Percentiles rank a stretch among this genome's conserved stretches.
Evolutionary conservation across 2,113 vertebrate species (phyloP).

Genomic region (Nibea albiflora): DNA sequence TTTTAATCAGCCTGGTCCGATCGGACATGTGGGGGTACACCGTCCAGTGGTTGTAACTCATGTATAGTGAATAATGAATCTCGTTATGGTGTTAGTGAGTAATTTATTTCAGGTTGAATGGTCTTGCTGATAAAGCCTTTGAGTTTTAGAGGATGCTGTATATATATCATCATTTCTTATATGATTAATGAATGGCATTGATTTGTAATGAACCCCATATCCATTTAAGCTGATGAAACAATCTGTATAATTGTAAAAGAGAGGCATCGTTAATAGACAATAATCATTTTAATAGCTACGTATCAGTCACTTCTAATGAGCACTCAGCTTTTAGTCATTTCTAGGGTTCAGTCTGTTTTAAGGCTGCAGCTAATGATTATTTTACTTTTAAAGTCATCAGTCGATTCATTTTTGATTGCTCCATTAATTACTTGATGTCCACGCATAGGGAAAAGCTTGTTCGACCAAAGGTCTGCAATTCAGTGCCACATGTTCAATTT

Average conservation of each 20-base stretch:
- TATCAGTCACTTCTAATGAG: slow-evolving; percentile 8
- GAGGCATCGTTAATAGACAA: slow-evolving; percentile 32
- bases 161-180: slow-evolving; percentile 26
- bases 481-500: neutral
- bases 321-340: slow-evolving; percentile 5
- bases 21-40: slow-evolving; percentile 24
- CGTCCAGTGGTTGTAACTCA: slow-evolving; percentile 44
- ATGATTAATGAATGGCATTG: slow-evolving; percentile 31
- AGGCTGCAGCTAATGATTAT: neutral
- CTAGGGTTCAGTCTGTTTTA: neutral
- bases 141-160: slow-evolving; percentile 8
- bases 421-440: neutral
- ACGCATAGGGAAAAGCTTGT: neutral
- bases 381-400: neutral
- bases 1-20: slow-evolving; percentile 77
- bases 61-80: slow-evolving; percentile 67
- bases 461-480: neutral
- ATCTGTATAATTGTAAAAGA: slow-evolving; percentile 27
- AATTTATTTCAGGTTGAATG: slow-evolving; percentile 63
- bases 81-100: slow-evolving; percentile 56
- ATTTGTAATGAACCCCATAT: slow-evolving; percentile 38
- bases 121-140: slow-evolving; percentile 52
- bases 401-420: neutral
- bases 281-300: neutral
- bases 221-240: slow-evolving; percentile 48